Evolutionary conservation across 2,113 vertebrate genomes (phyloP).

Genomic region (Odontophorus gujanensis): DNA sequence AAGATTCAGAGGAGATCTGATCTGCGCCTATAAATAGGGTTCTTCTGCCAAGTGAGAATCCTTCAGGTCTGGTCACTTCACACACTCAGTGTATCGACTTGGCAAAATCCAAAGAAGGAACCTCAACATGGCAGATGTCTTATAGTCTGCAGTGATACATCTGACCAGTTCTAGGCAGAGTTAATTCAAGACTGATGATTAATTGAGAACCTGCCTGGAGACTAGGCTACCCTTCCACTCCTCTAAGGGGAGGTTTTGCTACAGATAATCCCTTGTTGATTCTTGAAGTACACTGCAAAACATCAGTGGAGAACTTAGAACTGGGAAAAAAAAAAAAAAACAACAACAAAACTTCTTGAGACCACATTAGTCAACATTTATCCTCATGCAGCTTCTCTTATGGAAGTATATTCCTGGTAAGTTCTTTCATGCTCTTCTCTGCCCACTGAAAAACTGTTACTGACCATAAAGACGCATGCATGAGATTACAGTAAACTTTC

Average conservation of each 20-base stretch:
- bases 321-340: background rate
- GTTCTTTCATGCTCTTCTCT: background rate
- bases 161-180: background rate
- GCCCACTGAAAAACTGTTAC: background rate
- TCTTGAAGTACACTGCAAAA: background rate
- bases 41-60: background rate
- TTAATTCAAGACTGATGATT: background rate
- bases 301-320: background rate
- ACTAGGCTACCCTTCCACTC: rapidly evolving
- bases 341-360: background rate
- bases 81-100: background rate
- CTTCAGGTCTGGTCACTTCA: background rate
- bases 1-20: no score
- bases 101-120: background rate
- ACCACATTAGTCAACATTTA: background rate
- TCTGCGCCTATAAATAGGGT: no score
- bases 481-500: rapidly evolving
- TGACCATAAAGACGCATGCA: background rate
- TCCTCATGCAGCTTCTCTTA: background rate
- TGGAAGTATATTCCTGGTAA: rapidly evolving
- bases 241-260: rapidly evolving
- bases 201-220: background rate
- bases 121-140: background rate
- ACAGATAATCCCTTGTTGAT: background rate
- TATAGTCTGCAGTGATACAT: background rate